Evolutionary conservation across 2,888 invertebrate species (phyloP).

Genomic region (Cenopis cana): DNA sequence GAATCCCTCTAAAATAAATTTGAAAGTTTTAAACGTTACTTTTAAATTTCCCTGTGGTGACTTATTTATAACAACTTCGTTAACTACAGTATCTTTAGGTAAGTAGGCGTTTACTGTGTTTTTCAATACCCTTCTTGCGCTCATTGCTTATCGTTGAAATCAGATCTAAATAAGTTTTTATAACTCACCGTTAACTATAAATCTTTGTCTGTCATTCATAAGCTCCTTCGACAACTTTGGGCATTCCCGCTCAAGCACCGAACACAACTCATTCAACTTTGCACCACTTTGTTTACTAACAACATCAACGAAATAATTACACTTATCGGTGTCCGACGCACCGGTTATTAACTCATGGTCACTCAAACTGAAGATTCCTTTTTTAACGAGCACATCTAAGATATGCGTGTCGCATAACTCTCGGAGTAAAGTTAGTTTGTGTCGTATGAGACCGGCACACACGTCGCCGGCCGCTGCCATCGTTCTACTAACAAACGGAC

Average conservation of each 20-base stretch:
- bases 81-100: background rate
- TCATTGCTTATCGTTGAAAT: background rate
- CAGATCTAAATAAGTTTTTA: background rate
- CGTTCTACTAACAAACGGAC: constrained; percentile 66
- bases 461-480: constrained; percentile 84
- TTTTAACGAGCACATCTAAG: constrained; percentile 86
- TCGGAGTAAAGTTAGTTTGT: constrained; percentile 86
- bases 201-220: constrained; percentile 84
- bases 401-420: constrained; percentile 87
- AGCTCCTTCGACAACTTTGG: constrained; percentile 87
- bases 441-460: constrained; percentile 86
- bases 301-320: constrained; percentile 86
- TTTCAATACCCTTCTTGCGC: background rate
- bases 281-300: constrained; percentile 86
- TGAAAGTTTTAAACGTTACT: background rate
- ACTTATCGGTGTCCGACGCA: constrained; percentile 81
- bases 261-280: constrained; percentile 86
- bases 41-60: background rate
- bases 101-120: too few species aligned
- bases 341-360: constrained; percentile 85
- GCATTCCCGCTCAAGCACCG: constrained; percentile 86
- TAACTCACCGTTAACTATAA: constrained; percentile 75
- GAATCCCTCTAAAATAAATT: background rate
- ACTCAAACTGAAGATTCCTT: constrained; percentile 86
- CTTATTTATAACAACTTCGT: background rate